Base-by-base conservation (phyloP, 2,888 invertebrate species). In the Zootermopsis nevadensis region DNA sequence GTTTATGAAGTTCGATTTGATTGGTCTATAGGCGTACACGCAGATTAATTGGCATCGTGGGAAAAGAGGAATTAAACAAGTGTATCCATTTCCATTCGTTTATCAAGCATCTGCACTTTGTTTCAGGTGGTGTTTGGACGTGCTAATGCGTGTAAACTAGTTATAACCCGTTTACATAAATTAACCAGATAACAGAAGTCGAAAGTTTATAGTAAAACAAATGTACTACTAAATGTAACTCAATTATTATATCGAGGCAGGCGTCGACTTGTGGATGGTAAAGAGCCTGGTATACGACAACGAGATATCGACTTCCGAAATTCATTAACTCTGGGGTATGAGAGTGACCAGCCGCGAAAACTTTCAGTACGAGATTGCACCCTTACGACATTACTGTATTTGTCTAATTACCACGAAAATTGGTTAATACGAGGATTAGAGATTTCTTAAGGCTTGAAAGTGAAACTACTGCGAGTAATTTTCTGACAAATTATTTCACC, bases 401-500 rank as follows among this genome's bases (percentile, higher is more conserved):
- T 76, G 76, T 66, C 66, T 79, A 79, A 79, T 79, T 79, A 66
- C 79, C 60, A 66, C 35, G 31, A 66, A n/a, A 79, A 77, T 77
- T 19, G 31, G 30, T 77, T 77, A 31, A 24, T n/a, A n/a, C n/a
- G n/a, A n/a, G 55, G 77, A 79, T 79, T 66, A 79, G 33, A 74
- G 33, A n/a, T 38, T 24, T 74, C 4, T 69, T 22, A 69, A 24
- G 24, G 22, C 42, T 60, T n/a, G n/a, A 60, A 60, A 27, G 0
- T 60, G n/a, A n/a, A n/a, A n/a, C n/a, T n/a, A n/a, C 27, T 8
- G n/a, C n/a, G n/a, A 60, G 60, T 27, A 60, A 27, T 60, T 60
- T 27, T 60, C 3, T 3, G n/a, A 60, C 60, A 60, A 60, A n/a
- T 60, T 60, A 60, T 60, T 60, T n/a, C n/a, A n/a, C n/a, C n/a